Percentiles rank a stretch among this genome's conserved stretches.
Evolutionary conservation across 2,797 vertebrate genomes (phyloP).

Genomic region (Eutrigla gurnardus): DNA sequence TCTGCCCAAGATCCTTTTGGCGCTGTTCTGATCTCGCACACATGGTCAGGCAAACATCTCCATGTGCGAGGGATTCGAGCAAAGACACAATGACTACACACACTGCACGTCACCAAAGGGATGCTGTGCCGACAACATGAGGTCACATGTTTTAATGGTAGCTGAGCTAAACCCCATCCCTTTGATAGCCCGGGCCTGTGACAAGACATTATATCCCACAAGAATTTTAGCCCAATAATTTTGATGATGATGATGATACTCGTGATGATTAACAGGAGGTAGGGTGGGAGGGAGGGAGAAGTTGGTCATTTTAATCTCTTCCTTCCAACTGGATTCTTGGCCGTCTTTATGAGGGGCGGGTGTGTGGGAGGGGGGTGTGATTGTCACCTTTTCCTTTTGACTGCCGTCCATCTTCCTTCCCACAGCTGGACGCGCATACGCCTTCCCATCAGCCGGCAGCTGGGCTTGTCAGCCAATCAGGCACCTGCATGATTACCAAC

Average conservation of each 20-base stretch:
- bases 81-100: conserved; percentile 31
- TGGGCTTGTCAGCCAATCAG: conserved; percentile 72
- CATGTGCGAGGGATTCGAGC: conserved; percentile 27
- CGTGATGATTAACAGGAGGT: conserved; percentile 56
- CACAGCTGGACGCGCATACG: conserved; percentile 59
- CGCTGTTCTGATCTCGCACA: conserved; percentile 30
- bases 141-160: conserved; percentile 61
- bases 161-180: conserved; percentile 41
- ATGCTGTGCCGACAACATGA: conserved; percentile 59
- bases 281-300: neutral
- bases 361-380: conserved; percentile 34
- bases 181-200: conserved; percentile 29
- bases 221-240: conserved; percentile 38
- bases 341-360: conserved; percentile 21
- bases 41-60: conserved; percentile 14
- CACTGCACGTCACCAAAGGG: conserved; percentile 28
- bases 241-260: conserved; percentile 39
- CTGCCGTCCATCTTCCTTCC: conserved; percentile 60
- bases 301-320: conserved; percentile 40
- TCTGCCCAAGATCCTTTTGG: conserved; percentile 35
- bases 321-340: conserved; percentile 34
- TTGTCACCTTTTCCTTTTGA: conserved; percentile 73
- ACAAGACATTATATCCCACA: conserved; percentile 30
- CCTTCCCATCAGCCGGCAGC: conserved; percentile 69
- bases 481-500: conserved; percentile 77